These are phyloP conservation scores for Pristionchus fissidentatus DNA, from an alignment of 2,888 invertebrate species.

Conservation along the genomic window DNA sequence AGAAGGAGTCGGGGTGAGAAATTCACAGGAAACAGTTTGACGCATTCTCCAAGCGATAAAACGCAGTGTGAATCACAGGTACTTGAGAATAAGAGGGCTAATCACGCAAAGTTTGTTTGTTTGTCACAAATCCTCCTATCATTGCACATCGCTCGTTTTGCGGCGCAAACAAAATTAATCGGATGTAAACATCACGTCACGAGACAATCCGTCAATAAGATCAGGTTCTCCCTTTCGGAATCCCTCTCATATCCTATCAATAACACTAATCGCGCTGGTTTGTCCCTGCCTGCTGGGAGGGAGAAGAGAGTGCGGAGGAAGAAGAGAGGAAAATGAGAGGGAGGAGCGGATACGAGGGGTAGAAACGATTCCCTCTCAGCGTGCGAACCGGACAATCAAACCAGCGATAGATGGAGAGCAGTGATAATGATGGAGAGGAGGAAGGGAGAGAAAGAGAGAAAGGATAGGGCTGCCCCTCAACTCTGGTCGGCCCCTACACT, in stretches of 20 bases:
- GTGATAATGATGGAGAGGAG: background rate
- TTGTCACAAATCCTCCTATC: no score
- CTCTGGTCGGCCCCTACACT: no score
- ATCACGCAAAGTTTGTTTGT: no score
- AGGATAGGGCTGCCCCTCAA: no score
- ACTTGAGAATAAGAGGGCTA: no score
- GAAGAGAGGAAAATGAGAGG: background rate
- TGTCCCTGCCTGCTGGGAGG: constrained; percentile 84
- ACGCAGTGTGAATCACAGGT: no score
- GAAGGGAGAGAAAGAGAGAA: background rate
- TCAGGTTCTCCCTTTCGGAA: constrained; percentile 12
- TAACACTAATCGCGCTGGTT: background rate
- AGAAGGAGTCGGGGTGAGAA: background rate
- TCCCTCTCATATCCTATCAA: constrained; percentile 4
- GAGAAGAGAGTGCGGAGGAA: constrained; percentile 75
- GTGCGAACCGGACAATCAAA: background rate
- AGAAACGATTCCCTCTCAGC: background rate
- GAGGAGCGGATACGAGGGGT: background rate
- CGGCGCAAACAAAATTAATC: no score
- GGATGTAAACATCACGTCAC: no score
- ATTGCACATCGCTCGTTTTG: no score
- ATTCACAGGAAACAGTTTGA: background rate
- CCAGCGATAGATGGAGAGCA: background rate
- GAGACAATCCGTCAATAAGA: no score
- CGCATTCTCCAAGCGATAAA: no score